phyloP scores from a whole-genome alignment of 1,140 invertebrate species.

The Cyrtorhinus lividipennis region DNA sequence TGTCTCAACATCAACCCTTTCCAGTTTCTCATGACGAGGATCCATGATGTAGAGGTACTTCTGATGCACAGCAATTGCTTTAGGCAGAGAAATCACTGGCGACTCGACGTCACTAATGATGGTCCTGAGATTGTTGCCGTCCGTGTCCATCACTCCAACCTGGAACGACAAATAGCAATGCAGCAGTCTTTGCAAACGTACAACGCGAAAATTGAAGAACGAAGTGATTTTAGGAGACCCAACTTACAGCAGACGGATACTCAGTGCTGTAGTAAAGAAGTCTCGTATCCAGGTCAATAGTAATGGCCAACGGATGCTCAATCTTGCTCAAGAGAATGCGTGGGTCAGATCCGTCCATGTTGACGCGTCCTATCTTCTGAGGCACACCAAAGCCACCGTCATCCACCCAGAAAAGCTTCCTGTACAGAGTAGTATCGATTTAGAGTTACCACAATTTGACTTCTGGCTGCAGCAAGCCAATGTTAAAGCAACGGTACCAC shows the following conservation, averaged over 20 bases:
- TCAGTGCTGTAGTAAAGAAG: slow-evolving; percentile 74
- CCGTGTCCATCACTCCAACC: slow-evolving; percentile 55
- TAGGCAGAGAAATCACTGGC: slow-evolving; percentile 61
- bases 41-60: slow-evolving; percentile 79
- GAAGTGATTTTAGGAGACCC: too few relatives aligned
- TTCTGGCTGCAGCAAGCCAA: too few relatives aligned
- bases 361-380: slow-evolving; percentile 77
- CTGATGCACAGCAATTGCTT: slow-evolving; percentile 69
- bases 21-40: slow-evolving; percentile 75
- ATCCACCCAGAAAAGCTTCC: slow-evolving; percentile 89
- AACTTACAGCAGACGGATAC: slow-evolving; percentile 49
- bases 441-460: too few relatives aligned
- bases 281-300: slow-evolving; percentile 70
- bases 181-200: too few relatives aligned
- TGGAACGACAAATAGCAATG: too few relatives aligned
- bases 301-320: slow-evolving; percentile 62
- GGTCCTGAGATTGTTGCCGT: slow-evolving; percentile 49
- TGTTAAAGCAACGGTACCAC: too few relatives aligned
- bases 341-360: slow-evolving; percentile 83
- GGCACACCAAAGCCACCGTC: slow-evolving; percentile 82
- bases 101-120: slow-evolving; percentile 45
- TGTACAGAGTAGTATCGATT: slow-evolving; percentile 31
- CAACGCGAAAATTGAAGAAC: too few relatives aligned
- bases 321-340: slow-evolving; percentile 47
- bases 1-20: slow-evolving; percentile 68